These are phyloP conservation scores for Conger conger DNA, from an alignment of 2,113 vertebrate species.

Conservation along the genomic window DNA sequence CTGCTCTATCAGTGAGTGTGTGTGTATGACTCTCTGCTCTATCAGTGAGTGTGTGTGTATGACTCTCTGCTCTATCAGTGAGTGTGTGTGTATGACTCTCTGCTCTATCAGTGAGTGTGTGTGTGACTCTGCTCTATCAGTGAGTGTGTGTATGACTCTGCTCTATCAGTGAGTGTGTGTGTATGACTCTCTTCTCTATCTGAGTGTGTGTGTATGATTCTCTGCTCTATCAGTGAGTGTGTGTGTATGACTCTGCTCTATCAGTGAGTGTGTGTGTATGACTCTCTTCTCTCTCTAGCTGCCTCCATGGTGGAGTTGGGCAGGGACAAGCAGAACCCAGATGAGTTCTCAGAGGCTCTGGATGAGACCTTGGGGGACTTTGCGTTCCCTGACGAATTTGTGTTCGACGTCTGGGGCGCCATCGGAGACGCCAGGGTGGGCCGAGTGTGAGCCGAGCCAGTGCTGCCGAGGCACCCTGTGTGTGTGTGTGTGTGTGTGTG, in stretches of 20 bases:
- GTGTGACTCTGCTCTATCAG: neutral
- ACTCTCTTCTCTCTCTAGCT: conserved; percentile 60
- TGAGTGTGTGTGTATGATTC: no score
- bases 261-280: neutral
- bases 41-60: conserved; percentile 70
- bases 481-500: neutral
- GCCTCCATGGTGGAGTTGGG: conserved; percentile 93
- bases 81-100: no score
- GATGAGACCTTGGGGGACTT: conserved; percentile 88
- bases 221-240: no score
- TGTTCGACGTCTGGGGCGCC: conserved; percentile 92
- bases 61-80: no score
- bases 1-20: no score
- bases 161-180: conserved; percentile 72
- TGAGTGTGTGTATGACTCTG: neutral
- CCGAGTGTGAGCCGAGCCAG: conserved; percentile 66
- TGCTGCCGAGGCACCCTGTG: neutral
- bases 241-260: neutral
- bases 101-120: no score
- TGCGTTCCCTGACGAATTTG: conserved; percentile 90
- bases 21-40: neutral
- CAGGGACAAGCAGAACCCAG: conserved; percentile 86
- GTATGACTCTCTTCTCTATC: no score
- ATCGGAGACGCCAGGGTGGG: conserved; percentile 91
- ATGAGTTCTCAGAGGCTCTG: conserved; percentile 86